Conservation (phyloP, 2,797 vertebrate genomes). For the Masticophis lateralis region DNA sequence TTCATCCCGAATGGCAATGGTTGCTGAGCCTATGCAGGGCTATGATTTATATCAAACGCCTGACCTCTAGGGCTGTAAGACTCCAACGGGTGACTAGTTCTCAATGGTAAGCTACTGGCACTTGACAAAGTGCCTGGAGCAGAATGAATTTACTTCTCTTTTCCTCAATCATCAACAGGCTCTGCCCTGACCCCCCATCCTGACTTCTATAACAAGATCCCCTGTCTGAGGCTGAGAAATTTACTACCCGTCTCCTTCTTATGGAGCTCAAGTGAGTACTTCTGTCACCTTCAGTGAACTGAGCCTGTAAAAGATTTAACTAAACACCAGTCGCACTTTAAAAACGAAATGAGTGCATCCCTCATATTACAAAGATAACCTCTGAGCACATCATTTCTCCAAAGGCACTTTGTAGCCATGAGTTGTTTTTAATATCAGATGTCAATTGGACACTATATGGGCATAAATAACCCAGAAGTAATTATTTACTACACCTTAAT, state of each 20-base stretch:
- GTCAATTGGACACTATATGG: neutral
- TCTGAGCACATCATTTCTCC: conserved; percentile 33
- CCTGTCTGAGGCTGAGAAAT: conserved; percentile 97
- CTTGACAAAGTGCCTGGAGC: conserved; percentile 99
- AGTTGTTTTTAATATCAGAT: neutral
- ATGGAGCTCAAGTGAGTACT: conserved; percentile 92
- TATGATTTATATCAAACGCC: conserved; percentile 91
- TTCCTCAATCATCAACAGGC: conserved; percentile 99
- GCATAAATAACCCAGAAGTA: neutral
- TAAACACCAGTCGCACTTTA: conserved; percentile 68
- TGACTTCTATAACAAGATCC: conserved; percentile 99
- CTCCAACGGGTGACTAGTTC: conserved; percentile 99
- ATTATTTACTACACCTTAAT: conserved; percentile 3
- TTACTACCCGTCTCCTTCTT: conserved; percentile 96
- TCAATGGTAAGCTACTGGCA: conserved; percentile 99
- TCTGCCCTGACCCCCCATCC: conserved; percentile 97
- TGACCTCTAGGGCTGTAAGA: conserved; percentile 99
- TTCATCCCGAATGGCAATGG: conserved; percentile 78
- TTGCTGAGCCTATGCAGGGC: conserved; percentile 76
- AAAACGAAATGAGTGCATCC: conserved; percentile 63
- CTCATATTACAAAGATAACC: conserved; percentile 38
- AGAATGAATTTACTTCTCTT: conserved; percentile 99
- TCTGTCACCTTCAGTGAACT: conserved; percentile 94
- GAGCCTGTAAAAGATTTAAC: conserved; percentile 74
- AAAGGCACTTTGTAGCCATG: conserved; percentile 22